Base-by-base conservation (phyloP, 2,888 invertebrate genomes). In the Marasmarcha lunaedactyla region DNA sequence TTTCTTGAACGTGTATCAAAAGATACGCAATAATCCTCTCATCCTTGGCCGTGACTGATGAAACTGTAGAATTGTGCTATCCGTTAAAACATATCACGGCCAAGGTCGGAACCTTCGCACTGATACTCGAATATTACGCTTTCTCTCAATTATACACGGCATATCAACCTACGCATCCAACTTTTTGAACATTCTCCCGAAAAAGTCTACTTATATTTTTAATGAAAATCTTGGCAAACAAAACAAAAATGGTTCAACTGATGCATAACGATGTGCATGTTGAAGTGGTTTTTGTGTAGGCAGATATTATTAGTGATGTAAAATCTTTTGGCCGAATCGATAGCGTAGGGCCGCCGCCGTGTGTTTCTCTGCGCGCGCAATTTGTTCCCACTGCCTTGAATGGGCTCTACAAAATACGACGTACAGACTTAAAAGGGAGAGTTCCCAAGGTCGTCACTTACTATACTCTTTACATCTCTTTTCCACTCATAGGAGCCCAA, bases 291-390 rank as follows among this genome's bases (percentile, higher is more conserved):
- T 14, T 14, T 14, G 13, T 2, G 7, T 12, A 13, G 14, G 11
- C 11, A 3, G 13, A 14, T 12, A 13, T 30, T 37, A 47, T 45
- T 50, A 47, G 47, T 9, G 30, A 9, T 30, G 9, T 30, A 30
- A 11, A 11, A n/a, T 30, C n/a, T 30, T 11, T 9, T 3, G 10
- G 30, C 4, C 57, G 58, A 74, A 81, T 81, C 81, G 64, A 81
- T 81, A 77, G 54, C 59, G 55, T 51, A 77, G 54, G 58, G 55
- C 51, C 50, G 52, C 55, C 50, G 55, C 60, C 63, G 63, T 70
- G 65, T 69, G 63, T 59, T 49, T 42, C 33, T 45, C 41, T 77
- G 83, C 81, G 79, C 79, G 78, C 81, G 79, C 77, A 74, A 41
- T 5, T 50, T 52, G 50, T 61, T 64, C 64, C 61, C 63, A 54